Evolutionary conservation across 2,797 vertebrate species (phyloP), one percentile per base, ranked within the genome.

Genomic region (Coregonus suidteri): DNA sequence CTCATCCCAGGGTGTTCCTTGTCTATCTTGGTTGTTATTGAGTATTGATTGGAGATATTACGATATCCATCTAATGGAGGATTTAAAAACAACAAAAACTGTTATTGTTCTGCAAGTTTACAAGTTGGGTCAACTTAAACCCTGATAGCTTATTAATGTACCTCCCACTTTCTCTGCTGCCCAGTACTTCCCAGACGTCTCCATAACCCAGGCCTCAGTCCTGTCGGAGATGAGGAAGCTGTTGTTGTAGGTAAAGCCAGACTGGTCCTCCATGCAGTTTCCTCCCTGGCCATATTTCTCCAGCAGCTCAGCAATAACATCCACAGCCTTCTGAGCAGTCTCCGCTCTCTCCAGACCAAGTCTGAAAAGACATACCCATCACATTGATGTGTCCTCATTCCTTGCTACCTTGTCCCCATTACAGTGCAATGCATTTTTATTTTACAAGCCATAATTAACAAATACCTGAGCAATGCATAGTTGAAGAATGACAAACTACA

Each of bases 201-300:
- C 98, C 91, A 99, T 93, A 84, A 99, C 91, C 98, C 98, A 99
- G 0, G 97, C 97, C 89, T 97, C 96, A 30, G 87, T 95, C 85
- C 96, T 94, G 93, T 99, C 98, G 0, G 95, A 95, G 91, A 99
- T 96, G 69, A 99, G 94, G 92, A 99, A 99, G 87, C 97, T 98
- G 93, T 99, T 99, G 90, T 99, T 93, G 88, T 99, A 99, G n/a
- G 94, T 96, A 88, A 98, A 97, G 53, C 81, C 74, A 88, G 91
- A 90, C 2, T 91, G 79, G 77, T 95, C 96, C 84, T 99, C 98
- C 92, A 96, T 94, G 86, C 98, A 99, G 74, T 95, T 94, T 85
- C 98, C 98, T 84, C 98, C 98, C 82, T 99, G 98, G 53, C 96
- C 96, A 0, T 99, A 94, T 88, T 94, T 97, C 84, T 95, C 95